A percentile compares a stretch with the other conserved stretches of the same genome.
Evolutionary conservation across 2,797 vertebrate species (phyloP).

Genomic region (Halcyon smyrnensis): DNA sequence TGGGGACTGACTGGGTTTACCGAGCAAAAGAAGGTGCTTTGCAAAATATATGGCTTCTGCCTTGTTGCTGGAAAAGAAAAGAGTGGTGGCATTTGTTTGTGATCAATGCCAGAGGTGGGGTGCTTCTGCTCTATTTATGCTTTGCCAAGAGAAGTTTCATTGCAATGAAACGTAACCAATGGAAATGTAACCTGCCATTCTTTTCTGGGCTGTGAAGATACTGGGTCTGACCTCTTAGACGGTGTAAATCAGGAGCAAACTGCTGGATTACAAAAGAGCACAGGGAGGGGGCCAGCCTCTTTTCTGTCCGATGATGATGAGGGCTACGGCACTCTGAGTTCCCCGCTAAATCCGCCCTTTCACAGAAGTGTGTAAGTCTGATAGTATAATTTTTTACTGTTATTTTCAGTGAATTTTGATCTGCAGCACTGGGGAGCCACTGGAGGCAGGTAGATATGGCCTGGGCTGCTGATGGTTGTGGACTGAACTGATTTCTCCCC

Average conservation of each 20-base stretch:
- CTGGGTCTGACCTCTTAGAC: background rate
- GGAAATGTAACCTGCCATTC: background rate
- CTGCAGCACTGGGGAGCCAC: background rate
- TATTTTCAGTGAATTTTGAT: conserved; percentile 32
- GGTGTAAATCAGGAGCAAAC: background rate
- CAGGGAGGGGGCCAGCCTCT: background rate
- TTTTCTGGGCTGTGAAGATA: background rate
- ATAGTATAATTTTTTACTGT: conserved; percentile 5
- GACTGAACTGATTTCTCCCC: background rate
- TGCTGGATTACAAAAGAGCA: background rate
- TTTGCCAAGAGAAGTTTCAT: background rate
- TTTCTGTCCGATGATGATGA: background rate
- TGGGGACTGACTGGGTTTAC: background rate
- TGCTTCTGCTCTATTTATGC: background rate
- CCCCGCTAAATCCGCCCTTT: conserved; percentile 17
- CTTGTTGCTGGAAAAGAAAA: background rate
- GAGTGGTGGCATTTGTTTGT: background rate
- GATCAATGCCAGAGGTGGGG: background rate
- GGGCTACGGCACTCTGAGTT: background rate
- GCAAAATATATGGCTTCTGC: background rate
- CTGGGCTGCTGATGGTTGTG: background rate
- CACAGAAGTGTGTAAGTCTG: background rate
- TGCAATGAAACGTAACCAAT: background rate
- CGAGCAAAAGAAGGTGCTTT: background rate
- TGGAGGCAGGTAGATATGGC: background rate